phyloP scores from a whole-genome alignment of 2,113 vertebrate genomes.

The Pica pica region DNA sequence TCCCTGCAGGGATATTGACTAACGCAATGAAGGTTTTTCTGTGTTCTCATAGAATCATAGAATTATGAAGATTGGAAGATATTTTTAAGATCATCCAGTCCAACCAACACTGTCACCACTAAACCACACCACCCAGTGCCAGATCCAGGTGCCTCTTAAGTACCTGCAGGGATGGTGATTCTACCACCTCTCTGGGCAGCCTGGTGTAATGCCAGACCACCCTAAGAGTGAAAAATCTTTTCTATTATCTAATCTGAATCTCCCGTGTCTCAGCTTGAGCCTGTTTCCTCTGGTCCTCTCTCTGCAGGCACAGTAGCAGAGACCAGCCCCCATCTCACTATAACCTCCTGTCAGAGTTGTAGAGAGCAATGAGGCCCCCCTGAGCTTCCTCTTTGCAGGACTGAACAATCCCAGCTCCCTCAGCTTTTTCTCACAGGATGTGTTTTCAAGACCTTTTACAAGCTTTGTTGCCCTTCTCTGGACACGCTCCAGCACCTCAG shows the following conservation, averaged over 20 bases:
- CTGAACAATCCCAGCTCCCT: not conserved
- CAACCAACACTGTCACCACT: not conserved
- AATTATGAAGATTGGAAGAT: not conserved
- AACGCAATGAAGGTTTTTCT: not conserved
- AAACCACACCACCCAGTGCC: not conserved
- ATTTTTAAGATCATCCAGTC: not conserved
- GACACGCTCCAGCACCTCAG: not conserved
- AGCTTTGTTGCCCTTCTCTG: not conserved
- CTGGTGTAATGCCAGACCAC: not conserved
- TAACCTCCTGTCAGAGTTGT: not conserved
- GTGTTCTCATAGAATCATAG: not conserved
- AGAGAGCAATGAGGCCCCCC: accelerated
- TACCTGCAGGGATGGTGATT: not conserved
- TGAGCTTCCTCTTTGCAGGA: not conserved
- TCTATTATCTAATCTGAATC: too few species aligned
- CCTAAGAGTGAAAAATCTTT: not conserved
- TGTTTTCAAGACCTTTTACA: not conserved
- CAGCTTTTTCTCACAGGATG: not conserved
- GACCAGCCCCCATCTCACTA: not conserved
- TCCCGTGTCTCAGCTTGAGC: accelerated
- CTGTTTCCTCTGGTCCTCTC: not conserved
- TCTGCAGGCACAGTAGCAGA: not conserved
- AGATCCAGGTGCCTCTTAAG: not conserved
- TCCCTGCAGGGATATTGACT: not conserved
- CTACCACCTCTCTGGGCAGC: too few species aligned